Percentiles rank a stretch among this genome's conserved stretches.
These are phyloP conservation scores for Teleiodes luculella DNA, from an alignment of 2,888 invertebrate genomes.

Conservation along the genomic window DNA sequence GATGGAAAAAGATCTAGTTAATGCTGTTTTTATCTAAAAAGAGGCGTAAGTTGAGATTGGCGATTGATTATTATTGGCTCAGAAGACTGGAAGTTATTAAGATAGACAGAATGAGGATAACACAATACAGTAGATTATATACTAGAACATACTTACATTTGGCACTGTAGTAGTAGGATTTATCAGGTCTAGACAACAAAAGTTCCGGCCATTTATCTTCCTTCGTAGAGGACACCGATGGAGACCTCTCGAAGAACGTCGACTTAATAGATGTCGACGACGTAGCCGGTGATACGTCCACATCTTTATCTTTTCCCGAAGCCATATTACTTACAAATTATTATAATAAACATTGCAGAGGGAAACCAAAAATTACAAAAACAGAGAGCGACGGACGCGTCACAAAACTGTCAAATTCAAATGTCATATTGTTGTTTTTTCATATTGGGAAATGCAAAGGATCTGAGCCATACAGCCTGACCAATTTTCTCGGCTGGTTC, in stretches of 20 bases:
- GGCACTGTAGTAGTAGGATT: constrained; percentile 63
- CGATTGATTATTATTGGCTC: not conserved
- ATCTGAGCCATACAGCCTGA: too few relatives aligned
- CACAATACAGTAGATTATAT: not conserved
- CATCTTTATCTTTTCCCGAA: constrained; percentile 51
- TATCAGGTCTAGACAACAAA: constrained; percentile 64
- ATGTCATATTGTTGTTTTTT: too few relatives aligned
- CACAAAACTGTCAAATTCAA: constrained; percentile 21
- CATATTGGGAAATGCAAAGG: too few relatives aligned
- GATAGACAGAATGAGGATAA: not conserved
- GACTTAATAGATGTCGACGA: constrained; percentile 58
- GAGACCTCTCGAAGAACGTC: constrained; percentile 56
- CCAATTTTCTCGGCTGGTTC: too few relatives aligned
- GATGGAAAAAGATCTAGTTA: too few relatives aligned
- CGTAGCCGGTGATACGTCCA: constrained; percentile 53
- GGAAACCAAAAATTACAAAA: constrained; percentile 29
- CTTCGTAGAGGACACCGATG: constrained; percentile 57
- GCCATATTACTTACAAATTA: constrained; percentile 51
- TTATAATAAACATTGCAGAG: constrained; percentile 38
- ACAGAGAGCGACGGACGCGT: constrained; percentile 30
- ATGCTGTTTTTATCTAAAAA: too few relatives aligned
- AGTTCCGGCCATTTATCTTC: constrained; percentile 76
- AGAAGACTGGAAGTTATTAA: too few relatives aligned
- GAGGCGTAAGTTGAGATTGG: too few relatives aligned
- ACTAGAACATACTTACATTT: constrained; percentile 58